Evolutionary conservation across 2,113 vertebrate genomes (phyloP).

Genomic region (Pedionomus torquatus): DNA sequence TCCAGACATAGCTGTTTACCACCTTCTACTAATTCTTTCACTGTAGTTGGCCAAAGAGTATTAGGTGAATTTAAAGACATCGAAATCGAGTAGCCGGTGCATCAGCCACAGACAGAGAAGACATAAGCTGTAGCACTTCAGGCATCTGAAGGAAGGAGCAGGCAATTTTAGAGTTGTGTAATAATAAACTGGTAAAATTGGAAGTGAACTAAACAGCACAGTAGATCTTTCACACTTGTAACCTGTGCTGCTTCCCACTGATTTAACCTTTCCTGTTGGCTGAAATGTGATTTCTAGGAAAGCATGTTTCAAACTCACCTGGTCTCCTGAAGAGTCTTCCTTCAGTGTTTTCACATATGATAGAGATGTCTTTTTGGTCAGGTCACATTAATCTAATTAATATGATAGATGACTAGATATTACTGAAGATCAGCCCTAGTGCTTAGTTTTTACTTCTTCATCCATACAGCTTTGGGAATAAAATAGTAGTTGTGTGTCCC

Average conservation of each 20-base stretch:
- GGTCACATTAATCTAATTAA: not conserved
- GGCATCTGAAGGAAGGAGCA: not conserved
- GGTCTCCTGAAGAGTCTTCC: not conserved
- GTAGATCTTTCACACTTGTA: not conserved
- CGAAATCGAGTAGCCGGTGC: not conserved
- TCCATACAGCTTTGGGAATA: not conserved
- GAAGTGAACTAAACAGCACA: not conserved
- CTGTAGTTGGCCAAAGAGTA: not conserved
- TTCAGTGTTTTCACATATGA: not conserved
- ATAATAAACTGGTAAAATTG: conserved; percentile 2
- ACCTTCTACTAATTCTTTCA: not conserved
- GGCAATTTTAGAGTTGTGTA: not conserved
- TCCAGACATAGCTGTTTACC: not conserved
- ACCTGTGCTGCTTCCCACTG: not conserved
- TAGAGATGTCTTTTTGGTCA: not conserved
- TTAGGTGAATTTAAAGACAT: not conserved
- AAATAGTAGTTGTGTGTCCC: not conserved
- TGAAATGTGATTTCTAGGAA: not conserved
- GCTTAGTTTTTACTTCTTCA: not conserved
- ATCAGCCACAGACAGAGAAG: not conserved
- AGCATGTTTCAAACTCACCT: not conserved
- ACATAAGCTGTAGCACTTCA: not conserved
- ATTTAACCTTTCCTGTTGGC: not conserved
- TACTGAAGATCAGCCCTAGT: not conserved
- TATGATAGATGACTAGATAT: not conserved